Evolutionary conservation across 1,140 invertebrate species (phyloP), one percentile per base, ranked within the genome.

Genomic region (Globodera ellingtonae): DNA sequence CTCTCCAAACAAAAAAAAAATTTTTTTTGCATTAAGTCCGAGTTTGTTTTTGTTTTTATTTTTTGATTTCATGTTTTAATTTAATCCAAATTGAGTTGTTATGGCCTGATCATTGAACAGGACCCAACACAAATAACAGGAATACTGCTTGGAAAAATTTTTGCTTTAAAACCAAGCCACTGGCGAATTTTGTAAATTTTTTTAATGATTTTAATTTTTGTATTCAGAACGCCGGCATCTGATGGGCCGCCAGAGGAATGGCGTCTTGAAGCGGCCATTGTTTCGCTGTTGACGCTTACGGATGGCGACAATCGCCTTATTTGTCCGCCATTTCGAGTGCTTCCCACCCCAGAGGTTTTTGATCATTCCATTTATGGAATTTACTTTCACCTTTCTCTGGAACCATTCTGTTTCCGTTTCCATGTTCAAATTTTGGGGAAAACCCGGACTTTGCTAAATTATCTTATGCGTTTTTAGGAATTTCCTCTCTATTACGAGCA

Each of bases 401-500:
- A 35, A 35, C 3, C 2, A 2, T 35, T 35, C 35, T 35, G 35
- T 35, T 35, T 35, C 2, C 35, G 3, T 3, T 35, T 3, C 35
- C 35, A 35, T 35, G 24, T 35, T 2, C 3, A 35, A 3, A 35
- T 35, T 35, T 35, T 35, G 35, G 35, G 35, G 3, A 35, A 35
- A 35, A 24, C 0, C 35, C 35, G 35, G 35, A 35, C 35, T 35
- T 2, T 35, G 35, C 1, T 35, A 35, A 35, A 35, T 35, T 35
- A 2, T 35, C 3, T 35, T 35, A 35, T 35, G 35, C 35, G 35
- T 47, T 65, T 81, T 46, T 35, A 82, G 81, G 81, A 82, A 52
- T 97, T 98, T 90, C 96, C 96, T 3, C 94, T 97, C 89, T 99
- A 98, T 90, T 99, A 97, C 89, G 96, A 99, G 90, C 93, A 98